Percentiles rank a stretch among this genome's conserved stretches.
Evolutionary conservation across 2,113 vertebrate species (phyloP).

Genomic region (Lepus americanus): DNA sequence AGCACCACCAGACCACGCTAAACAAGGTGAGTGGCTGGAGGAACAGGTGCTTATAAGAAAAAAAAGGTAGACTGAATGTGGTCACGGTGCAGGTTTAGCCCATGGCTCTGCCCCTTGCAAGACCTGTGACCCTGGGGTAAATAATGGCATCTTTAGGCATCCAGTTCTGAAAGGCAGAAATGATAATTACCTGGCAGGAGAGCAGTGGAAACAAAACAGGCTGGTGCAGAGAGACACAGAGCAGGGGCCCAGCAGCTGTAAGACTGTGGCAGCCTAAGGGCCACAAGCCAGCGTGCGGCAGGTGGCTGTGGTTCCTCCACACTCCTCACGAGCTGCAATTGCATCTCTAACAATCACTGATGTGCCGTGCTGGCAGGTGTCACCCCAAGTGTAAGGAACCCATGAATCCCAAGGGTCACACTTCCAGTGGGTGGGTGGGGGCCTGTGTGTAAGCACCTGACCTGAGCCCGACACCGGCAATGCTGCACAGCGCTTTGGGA

Average conservation of each 20-base stretch:
- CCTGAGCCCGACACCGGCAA: not conserved
- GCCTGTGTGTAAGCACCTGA: too few species aligned
- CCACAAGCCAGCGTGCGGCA: too few species aligned
- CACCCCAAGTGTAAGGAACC: not conserved
- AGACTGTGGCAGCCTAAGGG: not conserved
- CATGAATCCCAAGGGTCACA: not conserved
- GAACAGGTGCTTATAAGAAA: not conserved
- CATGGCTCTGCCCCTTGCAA: not conserved
- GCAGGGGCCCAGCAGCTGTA: not conserved
- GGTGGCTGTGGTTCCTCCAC: not conserved
- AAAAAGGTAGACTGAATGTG: not conserved
- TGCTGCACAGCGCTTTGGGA: not conserved
- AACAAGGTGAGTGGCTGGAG: not conserved
- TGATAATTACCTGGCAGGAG: too few species aligned
- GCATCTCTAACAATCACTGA: not conserved
- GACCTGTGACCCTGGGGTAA: not conserved
- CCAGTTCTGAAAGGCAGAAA: not conserved
- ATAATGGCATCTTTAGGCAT: not conserved
- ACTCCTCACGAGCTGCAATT: not conserved
- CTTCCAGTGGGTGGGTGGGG: not conserved
- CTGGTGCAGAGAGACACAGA: accelerated
- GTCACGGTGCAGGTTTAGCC: not conserved
- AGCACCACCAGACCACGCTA: not conserved
- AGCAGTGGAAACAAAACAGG: not conserved
- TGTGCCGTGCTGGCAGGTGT: not conserved